phyloP scores from a whole-genome alignment of 1,140 invertebrate species.

The Semibalanus balanoides region DNA sequence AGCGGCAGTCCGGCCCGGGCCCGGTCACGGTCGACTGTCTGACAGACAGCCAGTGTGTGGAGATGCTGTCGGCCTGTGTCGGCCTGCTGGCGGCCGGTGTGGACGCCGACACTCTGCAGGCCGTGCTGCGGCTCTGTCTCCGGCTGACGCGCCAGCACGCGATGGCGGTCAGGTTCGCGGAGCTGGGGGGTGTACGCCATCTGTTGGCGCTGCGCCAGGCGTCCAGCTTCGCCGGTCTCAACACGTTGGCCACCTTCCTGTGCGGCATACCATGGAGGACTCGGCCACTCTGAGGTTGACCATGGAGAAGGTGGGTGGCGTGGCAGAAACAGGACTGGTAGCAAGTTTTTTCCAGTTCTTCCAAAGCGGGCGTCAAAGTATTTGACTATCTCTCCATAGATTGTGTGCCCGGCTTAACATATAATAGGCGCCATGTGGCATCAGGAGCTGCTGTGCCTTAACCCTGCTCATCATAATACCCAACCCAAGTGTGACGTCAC shows the following conservation, averaged over 20 bases:
- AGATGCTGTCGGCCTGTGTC: slow-evolving; percentile 42
- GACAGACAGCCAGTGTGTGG: neutral
- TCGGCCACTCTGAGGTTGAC: slow-evolving; percentile 53
- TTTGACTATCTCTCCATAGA: no score
- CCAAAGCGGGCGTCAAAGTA: no score
- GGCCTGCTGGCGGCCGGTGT: slow-evolving; percentile 51
- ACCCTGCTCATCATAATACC: no score
- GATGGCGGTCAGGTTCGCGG: slow-evolving; percentile 56
- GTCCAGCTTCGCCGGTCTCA: slow-evolving; percentile 59
- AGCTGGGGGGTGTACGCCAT: slow-evolving; percentile 53
- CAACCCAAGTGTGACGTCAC: no score
- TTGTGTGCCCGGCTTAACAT: no score
- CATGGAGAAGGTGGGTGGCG: slow-evolving; percentile 52
- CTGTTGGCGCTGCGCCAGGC: slow-evolving; percentile 54
- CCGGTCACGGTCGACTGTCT: neutral
- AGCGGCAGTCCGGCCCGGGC: no score
- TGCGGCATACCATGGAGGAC: slow-evolving; percentile 72
- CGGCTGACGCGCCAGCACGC: slow-evolving; percentile 60
- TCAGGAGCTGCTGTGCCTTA: no score
- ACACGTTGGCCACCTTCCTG: slow-evolving; percentile 63
- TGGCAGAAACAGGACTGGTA: no score
- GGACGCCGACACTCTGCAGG: slow-evolving; percentile 61
- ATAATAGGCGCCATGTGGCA: no score
- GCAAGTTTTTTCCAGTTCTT: no score
- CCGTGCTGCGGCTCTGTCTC: slow-evolving; percentile 55